phyloP scores from a whole-genome alignment of 2,113 vertebrate species.

The Emydocephalus ijimae region DNA sequence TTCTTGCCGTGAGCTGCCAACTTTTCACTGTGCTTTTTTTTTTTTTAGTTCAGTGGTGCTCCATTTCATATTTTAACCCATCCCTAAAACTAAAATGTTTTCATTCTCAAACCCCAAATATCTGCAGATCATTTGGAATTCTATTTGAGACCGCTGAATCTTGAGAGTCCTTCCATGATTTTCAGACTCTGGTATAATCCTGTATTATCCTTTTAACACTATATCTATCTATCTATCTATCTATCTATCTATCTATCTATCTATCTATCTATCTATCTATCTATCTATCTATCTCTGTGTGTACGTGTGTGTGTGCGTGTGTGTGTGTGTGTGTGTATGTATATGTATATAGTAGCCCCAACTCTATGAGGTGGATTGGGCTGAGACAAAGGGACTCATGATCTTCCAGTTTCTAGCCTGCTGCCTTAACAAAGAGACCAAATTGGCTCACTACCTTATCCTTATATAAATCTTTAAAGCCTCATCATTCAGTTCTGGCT shows the following conservation, averaged over 20 bases:
- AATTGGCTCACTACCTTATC: neutral
- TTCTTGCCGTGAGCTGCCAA: neutral
- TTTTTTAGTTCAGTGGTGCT: neutral
- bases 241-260: no score
- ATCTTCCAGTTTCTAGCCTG: neutral
- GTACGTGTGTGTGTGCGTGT: no score
- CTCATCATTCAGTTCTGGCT: neutral
- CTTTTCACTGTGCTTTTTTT: neutral
- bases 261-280: no score
- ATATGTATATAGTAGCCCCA: neutral
- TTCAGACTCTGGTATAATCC: no score
- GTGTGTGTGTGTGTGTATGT: rapidly evolving
- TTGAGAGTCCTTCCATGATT: no score
- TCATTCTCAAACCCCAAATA: neutral
- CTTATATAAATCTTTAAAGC: neutral
- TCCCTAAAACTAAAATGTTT: neutral
- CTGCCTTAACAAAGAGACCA: neutral
- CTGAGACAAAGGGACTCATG: neutral
- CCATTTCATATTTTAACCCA: neutral
- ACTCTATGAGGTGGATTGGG: neutral
- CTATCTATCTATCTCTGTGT: no score
- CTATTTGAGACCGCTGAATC: neutral
- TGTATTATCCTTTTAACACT: no score
- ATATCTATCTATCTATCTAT: no score
- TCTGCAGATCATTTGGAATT: neutral